Conservation (phyloP, 2,797 vertebrate species). For the Micrastur ruficollis region DNA sequence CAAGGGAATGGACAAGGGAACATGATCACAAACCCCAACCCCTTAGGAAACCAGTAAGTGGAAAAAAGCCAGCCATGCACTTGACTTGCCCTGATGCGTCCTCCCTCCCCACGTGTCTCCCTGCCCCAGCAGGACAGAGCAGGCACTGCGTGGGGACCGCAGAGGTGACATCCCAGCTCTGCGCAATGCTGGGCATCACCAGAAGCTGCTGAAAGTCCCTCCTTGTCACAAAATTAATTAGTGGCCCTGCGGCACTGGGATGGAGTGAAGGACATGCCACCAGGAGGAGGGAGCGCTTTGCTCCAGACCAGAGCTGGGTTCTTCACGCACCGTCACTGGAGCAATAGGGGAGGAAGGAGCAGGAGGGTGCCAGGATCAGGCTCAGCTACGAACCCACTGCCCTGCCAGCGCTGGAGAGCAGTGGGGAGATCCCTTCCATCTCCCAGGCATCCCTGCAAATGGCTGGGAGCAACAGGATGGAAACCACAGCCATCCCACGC, state of each 20-base stretch:
- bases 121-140: not conserved
- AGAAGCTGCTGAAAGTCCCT: not conserved
- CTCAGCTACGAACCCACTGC: not conserved
- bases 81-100: not conserved
- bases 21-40: not conserved
- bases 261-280: not conserved
- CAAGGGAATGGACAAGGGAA: not conserved
- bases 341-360: not conserved
- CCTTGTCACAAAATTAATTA: not conserved
- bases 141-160: rapidly evolving
- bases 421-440: not conserved
- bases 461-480: not conserved
- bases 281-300: not conserved
- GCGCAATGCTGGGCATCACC: not conserved
- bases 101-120: rapidly evolving
- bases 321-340: not conserved
- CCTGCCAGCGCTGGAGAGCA: not conserved
- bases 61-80: not conserved
- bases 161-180: not conserved
- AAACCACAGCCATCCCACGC: not conserved
- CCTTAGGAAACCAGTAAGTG: not conserved
- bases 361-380: not conserved
- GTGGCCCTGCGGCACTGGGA: not conserved
- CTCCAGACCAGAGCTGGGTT: not conserved
- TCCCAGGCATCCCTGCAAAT: rapidly evolving